Evolutionary conservation across 2,888 invertebrate species (phyloP), one percentile per base, ranked within the genome.

Genomic region (Creontiades dilutus): DNA sequence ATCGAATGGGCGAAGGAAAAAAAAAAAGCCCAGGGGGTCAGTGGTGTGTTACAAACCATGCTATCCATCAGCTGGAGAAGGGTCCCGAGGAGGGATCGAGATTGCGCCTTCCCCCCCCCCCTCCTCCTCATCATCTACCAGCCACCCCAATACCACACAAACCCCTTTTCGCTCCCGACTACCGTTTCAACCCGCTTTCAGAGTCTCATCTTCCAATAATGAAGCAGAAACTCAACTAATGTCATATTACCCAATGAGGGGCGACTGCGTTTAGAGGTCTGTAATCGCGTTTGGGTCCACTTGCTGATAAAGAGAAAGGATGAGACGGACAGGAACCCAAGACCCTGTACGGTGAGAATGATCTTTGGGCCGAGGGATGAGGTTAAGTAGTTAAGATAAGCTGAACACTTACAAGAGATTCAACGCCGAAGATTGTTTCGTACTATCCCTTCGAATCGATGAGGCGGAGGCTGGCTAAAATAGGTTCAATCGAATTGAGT

Each of bases 41-140:
- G 81, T 81, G 81, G 81, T 81, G 81, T 81, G 81, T 81, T 81
- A 81, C 81, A 48, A 81, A 81, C 81, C 23, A 48, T 46, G 81
- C 81, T 81, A 81, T 81, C 81, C 81, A 81, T 81, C 81, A 81
- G 81, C 81, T 4, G 19, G 48, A 81, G 47, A 76, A 76, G 27
- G 76, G 76, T 76, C n/a, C 37, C 46, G 28, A n/a, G 46, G 81
- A 48, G 47, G 81, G 48, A 4, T 81, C 11, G 81, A 81, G 47
- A 48, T 81, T 81, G 48, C 23, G 47, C 48, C 81, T 48, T 28
- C 80, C 1, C 28, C 16, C 16, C 16, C 16, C 52, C 11, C 52
- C 52, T 13, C 9, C 7, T 13, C 52, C 52, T 11, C 52, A 52
- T 14, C 13, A 52, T 37, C 37, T n/a, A 37, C 37, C 37, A 37